Base-by-base conservation (phyloP, 2,113 vertebrate species). In the Vimba vimba region DNA sequence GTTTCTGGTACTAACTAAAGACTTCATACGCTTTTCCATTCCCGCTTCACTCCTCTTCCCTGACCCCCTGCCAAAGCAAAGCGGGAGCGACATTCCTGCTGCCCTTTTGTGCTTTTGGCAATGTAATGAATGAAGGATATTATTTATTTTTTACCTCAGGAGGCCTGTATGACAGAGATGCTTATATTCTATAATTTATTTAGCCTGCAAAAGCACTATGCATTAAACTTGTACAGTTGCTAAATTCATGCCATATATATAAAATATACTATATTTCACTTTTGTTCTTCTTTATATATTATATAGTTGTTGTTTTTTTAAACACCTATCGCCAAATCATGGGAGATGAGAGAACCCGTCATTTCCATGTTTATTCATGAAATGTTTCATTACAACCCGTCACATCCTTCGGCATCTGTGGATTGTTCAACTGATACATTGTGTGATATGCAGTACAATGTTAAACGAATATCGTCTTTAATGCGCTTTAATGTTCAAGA, bases 81-180 rank as follows among this genome's bases (percentile, higher is more conserved):
- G 83, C n/a, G 90, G 91, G 86, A 88, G 77, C 39, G 71, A 79
- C 91, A 85, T 87, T 85, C 92, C 89, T 87, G 45, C 73, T 85
- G 25, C 75, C 50, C 47, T 77, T 73, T 55, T 55, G 17, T 83
- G 85, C 79, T 52, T 76, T 79, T 33, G 73, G 84, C 84, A 85
- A 81, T 90, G 87, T 92, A 89, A 87, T 92, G 91, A 93, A 94
- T 94, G 93, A 96, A 95, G 89, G 89, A 92, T 92, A 91, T 92
- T 92, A 96, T 95, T 96, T 96, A 95, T 96, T 94, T 94, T 93
- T 94, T 88, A 94, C 92, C 93, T 94, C 93, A 92, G 94, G 93
- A 94, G 93, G 90, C 89, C 89, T 89, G 92, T 93, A 93, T 91
- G 90, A 92, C 88, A 92, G 90, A 93, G 88, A 91, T 86, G 79